Evolutionary conservation across 2,113 vertebrate genomes (phyloP), one percentile per base, ranked within the genome.

Genomic region (Chlorodrepanis virens): DNA sequence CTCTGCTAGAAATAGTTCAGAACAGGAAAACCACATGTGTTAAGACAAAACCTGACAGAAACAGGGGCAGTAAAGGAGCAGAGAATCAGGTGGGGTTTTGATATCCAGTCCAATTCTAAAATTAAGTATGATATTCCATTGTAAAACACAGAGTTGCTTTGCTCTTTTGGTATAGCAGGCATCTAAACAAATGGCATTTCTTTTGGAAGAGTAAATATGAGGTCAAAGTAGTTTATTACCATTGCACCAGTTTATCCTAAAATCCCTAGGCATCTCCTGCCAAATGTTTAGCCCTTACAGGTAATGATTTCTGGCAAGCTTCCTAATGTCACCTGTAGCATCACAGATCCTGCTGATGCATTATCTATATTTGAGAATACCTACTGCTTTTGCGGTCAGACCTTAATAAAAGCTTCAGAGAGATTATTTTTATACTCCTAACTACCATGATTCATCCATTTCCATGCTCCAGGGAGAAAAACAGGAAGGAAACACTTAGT

Each of bases 401-500:
- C 27, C 64, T 80, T 69, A 93, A 67, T 40, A 61, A 95, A 93
- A 92, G 23, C 72, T 65, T 90, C 72, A 75, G 50, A 56, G 1
- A 80, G n/a, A 59, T 89, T 93, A 92, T 95, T 96, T 96, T 95
- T 90, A 69, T 64, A 64, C 49, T 80, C 56, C 33, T 88, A 83
- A 92, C 71, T 77, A 88, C n/a, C 25, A 39, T 94, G 94, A 97
- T 88, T 97, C 96, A 96, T 89, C 88, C 86, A 89, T 57, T 81
- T 93, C 72, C 93, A 57, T 0, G 14, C 72, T 93, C 40, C 49
- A 76, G 61, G 77, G 89, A 91, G 84, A 95, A 85, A 93, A 93
- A 92, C 75, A 96, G 94, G 94, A 94, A 94, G 90, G 88, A 95
- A 96, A 87, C 88, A 90, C 95, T 96, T 76, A 83, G 56, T 67